Evolutionary conservation across 2,888 invertebrate genomes (phyloP), one percentile per base, ranked within the genome.

Genomic region (Achlya flavicornis): DNA sequence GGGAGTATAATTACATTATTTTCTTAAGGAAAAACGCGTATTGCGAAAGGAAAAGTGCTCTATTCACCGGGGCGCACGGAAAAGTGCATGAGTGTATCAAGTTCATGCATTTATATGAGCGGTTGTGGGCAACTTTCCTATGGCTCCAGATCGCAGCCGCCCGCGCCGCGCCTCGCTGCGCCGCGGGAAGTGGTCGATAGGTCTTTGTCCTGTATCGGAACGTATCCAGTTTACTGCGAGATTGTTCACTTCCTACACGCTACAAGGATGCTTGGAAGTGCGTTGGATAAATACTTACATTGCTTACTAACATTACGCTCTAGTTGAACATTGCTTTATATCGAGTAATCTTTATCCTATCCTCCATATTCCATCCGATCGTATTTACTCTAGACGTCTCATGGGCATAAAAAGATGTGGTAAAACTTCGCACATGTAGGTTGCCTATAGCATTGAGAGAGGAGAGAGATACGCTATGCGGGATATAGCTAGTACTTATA

Each of bases 21-120:
- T 78, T 74, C 78, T 77, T 75, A 59, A 68, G 63, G 72, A 73
- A 80, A 85, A 86, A 80, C 76, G 75, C 81, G 78, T 77, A 73
- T 79, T 77, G 76, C 83, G 85, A 87, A 84, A 89, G 83, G 87
- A 91, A 92, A 92, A 92, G 91, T 89, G 89, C 75, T 87, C 85
- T 78, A 77, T 76, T 74, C 83, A 79, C 81, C 77, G 70, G 74
- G 79, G 74, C 84, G 78, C 83, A 73, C 71, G 87, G 91, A 92
- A 91, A 91, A 93, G 93, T 93, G 93, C 80, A 71, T 71, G 81
- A 75, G 73, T 71, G 82, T 90, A 91, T 91, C 90, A 92, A 91
- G 92, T 92, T 91, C 90, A 92, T 80, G 89, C 83, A 90, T 93
- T 92, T 93, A 93, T 93, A 93, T 87, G 83, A 87, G 83, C 83